Conservation (phyloP, 2,888 invertebrate species). For the Troides oblongomaculatus region DNA sequence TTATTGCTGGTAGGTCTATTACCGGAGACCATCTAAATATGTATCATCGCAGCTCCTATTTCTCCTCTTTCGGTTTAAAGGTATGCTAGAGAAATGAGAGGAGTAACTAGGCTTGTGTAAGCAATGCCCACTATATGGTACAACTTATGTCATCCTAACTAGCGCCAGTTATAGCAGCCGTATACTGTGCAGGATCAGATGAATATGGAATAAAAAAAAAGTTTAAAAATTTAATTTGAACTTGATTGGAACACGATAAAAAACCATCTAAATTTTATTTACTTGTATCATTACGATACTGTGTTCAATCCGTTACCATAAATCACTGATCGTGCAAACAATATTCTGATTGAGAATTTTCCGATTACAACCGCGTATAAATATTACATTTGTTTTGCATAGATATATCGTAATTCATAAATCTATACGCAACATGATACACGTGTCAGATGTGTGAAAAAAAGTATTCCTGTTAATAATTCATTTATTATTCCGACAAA, state of each 20-base stretch:
- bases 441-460: not conserved
- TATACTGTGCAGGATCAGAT: too few relatives aligned
- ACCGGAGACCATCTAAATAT: too few relatives aligned
- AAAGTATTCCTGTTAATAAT: not conserved
- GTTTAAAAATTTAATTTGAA: too few relatives aligned
- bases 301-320: not conserved
- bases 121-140: too few relatives aligned
- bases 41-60: too few relatives aligned
- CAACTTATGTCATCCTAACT: too few relatives aligned
- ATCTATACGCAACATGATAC: not conserved
- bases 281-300: not conserved
- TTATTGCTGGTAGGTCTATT: too few relatives aligned
- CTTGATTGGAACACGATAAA: not conserved
- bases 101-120: too few relatives aligned
- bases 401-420: not conserved
- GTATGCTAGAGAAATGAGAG: too few relatives aligned
- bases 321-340: not conserved
- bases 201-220: too few relatives aligned
- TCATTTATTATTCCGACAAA: not conserved
- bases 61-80: too few relatives aligned
- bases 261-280: not conserved
- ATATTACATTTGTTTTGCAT: not conserved
- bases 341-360: constrained; percentile 2
- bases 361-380: constrained; percentile 1
- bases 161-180: too few relatives aligned